Evolutionary conservation across 2,797 vertebrate genomes (phyloP), one percentile per base, ranked within the genome.

Genomic region (Amblyopsis hoosieri): DNA sequence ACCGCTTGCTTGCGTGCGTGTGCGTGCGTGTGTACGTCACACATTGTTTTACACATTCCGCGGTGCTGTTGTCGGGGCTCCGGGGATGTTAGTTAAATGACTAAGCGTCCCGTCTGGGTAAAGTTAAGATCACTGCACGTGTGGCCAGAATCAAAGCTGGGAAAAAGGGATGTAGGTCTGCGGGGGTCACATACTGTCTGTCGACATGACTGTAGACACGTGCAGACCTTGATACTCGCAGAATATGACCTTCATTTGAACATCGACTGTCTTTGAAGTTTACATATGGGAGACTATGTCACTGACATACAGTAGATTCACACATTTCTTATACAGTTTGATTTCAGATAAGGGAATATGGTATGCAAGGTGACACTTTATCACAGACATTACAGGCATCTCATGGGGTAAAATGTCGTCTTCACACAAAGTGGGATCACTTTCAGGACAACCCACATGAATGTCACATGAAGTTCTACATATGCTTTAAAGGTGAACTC

Each of bases 241-340:
- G 69, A 78, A 74, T 69, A 76, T 85, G 85, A 85, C 84, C 84
- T 86, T 42, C 73, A 69, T 86, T 85, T 76, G 56, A 76, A 78
- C 62, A 60, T 76, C 76, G 73, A 73, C 58, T 68, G 29, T 77
- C 67, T 49, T 71, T 1, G 42, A 80, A 84, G 81, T 83, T 84
- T 60, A 72, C 65, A 62, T 58, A 29, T 42, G 4, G 9, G 37
- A 42, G 37, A 42, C 37, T 6, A 42, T 42, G 37, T 9, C 37
- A 42, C 37, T 42, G 8, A 42, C 37, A 42, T 42, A 29, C 23
- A 29, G 23, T 29, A 42, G 37, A 9, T 42, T 42, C 37, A 42
- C 37, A 9, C 7, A 8, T 9, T 7, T 42, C 37, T 9, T 42
- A 8, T 42, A 42, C 7, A 42, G 8, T 42, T 42, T 42, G 37